Evolutionary conservation across 2,797 vertebrate species (phyloP).

Genomic region (Mus spretus): DNA sequence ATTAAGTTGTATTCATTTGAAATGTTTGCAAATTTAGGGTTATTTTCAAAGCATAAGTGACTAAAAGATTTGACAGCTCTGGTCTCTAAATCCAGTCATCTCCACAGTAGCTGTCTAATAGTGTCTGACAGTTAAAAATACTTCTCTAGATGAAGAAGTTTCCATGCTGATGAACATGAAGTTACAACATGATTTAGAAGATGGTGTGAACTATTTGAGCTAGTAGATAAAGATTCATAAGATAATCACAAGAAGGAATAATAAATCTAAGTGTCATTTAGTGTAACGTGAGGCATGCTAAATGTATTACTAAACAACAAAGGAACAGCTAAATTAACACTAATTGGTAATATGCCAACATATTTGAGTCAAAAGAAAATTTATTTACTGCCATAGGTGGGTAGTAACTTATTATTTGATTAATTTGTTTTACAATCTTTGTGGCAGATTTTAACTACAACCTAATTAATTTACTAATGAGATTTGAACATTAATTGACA

Average conservation of each 20-base stretch:
- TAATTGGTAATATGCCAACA: slow-evolving; percentile 38
- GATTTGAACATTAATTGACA: slow-evolving; percentile 65
- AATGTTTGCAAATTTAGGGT: not conserved
- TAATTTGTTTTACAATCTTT: slow-evolving; percentile 78
- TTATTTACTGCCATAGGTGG: slow-evolving; percentile 43
- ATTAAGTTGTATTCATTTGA: not conserved
- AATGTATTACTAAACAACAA: slow-evolving; percentile 51
- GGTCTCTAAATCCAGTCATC: not conserved
- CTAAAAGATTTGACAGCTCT: not conserved
- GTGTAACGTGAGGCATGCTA: not conserved
- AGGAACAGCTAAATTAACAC: slow-evolving; percentile 42
- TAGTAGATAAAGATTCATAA: not conserved
- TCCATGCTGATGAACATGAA: not conserved
- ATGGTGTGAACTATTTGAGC: not conserved
- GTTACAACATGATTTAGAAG: not conserved
- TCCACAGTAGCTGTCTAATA: not conserved
- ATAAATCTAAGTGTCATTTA: not conserved
- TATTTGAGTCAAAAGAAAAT: slow-evolving; percentile 34
- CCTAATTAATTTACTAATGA: slow-evolving; percentile 73
- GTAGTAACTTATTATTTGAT: slow-evolving; percentile 81
- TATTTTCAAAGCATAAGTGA: not conserved
- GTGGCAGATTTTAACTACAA: slow-evolving; percentile 64
- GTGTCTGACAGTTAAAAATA: too few species aligned
- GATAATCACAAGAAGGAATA: not conserved
- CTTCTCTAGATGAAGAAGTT: not conserved